phyloP scores from a whole-genome alignment of 37 sponge, comb jelly and placozoan species.

The Agelas oroides region DNA sequence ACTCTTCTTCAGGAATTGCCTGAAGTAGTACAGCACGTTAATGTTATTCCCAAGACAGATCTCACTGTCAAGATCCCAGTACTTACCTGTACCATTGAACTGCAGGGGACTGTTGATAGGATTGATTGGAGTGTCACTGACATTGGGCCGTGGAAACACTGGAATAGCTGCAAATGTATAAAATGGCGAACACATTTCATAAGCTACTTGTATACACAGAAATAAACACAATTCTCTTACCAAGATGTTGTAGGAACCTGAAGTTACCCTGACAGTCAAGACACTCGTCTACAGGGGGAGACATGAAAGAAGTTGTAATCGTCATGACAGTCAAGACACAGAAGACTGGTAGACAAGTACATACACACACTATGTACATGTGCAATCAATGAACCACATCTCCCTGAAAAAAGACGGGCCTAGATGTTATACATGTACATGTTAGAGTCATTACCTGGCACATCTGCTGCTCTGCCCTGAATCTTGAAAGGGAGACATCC shows the following conservation, averaged over 20 bases:
- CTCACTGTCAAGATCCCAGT: no score
- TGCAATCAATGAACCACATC: no score
- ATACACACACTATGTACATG: no score
- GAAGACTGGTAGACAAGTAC: no score
- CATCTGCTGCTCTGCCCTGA: background rate
- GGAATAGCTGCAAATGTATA: slow-evolving; percentile 7
- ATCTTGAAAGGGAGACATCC: slow-evolving; percentile 11
- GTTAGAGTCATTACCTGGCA: no score
- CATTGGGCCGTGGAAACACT: background rate
- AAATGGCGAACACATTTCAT: background rate
- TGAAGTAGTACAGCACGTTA: no score
- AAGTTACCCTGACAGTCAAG: slow-evolving; percentile 14
- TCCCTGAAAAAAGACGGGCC: no score
- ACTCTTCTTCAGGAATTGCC: no score
- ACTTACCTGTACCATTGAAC: slow-evolving; percentile 25
- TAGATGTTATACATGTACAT: no score
- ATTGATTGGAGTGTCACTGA: background rate
- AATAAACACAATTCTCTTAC: background rate
- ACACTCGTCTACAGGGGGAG: background rate
- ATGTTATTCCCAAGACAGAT: no score
- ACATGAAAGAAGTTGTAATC: background rate
- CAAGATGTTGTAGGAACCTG: background rate
- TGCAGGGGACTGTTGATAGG: background rate
- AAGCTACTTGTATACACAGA: background rate
- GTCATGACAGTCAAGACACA: background rate